These are phyloP conservation scores for human DNA, from an alignment of 2,113 vertebrate species.

Conservation along the genomic window GRCh38 chr9:37610001-37610500, in stretches of 20 bases:
- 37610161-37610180: too few relatives aligned
- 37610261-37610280: too few relatives aligned
- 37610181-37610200: too few relatives aligned
- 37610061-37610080: neutral
- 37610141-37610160: neutral
- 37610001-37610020: neutral
- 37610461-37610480: too few relatives aligned
- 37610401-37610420: neutral
- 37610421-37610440: neutral
- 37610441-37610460: too few relatives aligned
- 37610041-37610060: neutral
- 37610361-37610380: neutral
- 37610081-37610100: neutral
- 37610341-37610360: neutral
- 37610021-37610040: neutral
- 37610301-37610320: neutral
- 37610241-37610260: too few relatives aligned
- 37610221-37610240: too few relatives aligned
- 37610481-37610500: too few relatives aligned
- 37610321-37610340: neutral
- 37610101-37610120: neutral
- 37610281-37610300: neutral
- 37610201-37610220: too few relatives aligned
- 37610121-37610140: neutral
- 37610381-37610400: neutral